Conservation (phyloP, 2,113 vertebrate species). For the Tympanuchus pallidicinctus region DNA sequence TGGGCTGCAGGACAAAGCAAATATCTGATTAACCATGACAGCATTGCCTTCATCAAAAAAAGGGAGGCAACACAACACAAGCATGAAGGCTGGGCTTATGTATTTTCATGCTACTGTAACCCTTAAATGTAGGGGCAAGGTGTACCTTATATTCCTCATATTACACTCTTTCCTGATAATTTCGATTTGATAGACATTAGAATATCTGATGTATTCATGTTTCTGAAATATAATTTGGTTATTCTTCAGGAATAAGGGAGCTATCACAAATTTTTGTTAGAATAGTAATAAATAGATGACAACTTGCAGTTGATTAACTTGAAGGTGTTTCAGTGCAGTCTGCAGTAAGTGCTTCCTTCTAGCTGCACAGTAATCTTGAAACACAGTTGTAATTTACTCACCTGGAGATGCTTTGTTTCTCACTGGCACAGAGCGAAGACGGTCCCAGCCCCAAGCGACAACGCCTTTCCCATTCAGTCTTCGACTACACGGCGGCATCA, state of each 20-base stretch:
- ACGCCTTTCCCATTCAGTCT: conserved; percentile 92
- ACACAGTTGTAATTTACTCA: conserved; percentile 15
- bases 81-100: not conserved
- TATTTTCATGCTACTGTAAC: not conserved
- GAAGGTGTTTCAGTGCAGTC: not conserved
- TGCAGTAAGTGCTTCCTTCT: not conserved
- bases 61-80: not conserved
- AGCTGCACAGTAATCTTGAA: not conserved
- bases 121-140: not conserved
- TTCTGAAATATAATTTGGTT: not conserved
- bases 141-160: not conserved
- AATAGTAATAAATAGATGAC: not conserved
- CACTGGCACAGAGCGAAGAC: conserved; percentile 87
- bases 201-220: not conserved
- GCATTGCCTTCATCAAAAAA: not conserved
- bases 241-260: not conserved
- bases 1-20: not conserved
- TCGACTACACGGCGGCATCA: conserved; percentile 89
- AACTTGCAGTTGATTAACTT: not conserved
- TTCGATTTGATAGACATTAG: not conserved
- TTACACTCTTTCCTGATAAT: not conserved
- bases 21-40: not conserved
- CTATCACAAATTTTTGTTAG: not conserved
- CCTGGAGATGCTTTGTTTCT: conserved; percentile 26
- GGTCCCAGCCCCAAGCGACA: conserved; percentile 97